phyloP scores from a whole-genome alignment of 2,888 invertebrate genomes.

The Heliconius ethilla region DNA sequence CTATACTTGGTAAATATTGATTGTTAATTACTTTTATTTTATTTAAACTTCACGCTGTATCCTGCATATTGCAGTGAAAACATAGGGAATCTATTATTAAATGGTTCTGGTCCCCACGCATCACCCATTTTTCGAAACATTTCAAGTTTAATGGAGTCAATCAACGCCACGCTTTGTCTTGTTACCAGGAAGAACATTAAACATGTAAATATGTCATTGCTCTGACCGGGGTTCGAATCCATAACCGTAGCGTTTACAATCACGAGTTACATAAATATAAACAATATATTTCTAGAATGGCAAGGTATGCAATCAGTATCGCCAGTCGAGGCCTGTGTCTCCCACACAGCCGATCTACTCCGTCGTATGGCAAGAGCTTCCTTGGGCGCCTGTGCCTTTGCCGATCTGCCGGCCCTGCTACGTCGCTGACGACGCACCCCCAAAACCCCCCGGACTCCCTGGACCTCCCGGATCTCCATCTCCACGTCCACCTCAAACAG shows the following conservation, averaged over 20 bases:
- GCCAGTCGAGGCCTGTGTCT: constrained; percentile 94
- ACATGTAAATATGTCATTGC: not conserved
- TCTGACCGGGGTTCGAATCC: too few relatives aligned
- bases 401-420: constrained; percentile 92
- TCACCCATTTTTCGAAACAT: too few relatives aligned
- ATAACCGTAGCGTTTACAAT: not conserved
- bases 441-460: constrained; percentile 44
- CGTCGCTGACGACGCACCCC: constrained; percentile 84
- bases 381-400: constrained; percentile 97
- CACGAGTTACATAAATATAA: not conserved
- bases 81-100: too few relatives aligned
- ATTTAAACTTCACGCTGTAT: too few relatives aligned
- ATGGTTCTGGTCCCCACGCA: too few relatives aligned
- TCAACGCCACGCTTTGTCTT: not conserved
- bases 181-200: not conserved
- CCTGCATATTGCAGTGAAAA: too few relatives aligned
- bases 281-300: constrained; percentile 85
- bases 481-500: constrained; percentile 8
- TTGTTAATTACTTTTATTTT: not conserved
- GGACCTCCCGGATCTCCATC: constrained; percentile 37
- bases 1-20: constrained; percentile 90
- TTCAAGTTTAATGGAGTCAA: too few relatives aligned
- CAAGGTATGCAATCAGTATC: constrained; percentile 94
- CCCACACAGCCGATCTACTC: constrained; percentile 94
- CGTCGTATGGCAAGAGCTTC: constrained; percentile 94